Base-by-base conservation (phyloP, 2,888 invertebrate species). In the Polymixis flavicincta region DNA sequence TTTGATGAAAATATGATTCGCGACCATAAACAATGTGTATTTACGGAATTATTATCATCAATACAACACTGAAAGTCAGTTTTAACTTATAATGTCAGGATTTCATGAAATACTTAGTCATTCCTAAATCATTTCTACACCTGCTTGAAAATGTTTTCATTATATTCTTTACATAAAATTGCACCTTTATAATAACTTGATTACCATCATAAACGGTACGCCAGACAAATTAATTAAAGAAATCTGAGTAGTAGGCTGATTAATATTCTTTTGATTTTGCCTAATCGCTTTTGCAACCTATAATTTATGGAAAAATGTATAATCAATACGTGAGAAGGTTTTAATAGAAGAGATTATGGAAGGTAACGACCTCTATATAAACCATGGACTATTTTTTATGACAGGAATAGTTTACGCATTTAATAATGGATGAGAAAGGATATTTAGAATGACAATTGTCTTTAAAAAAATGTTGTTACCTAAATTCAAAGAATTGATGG, bases 211-310 rank as follows among this genome's bases (percentile, higher is more conserved):
- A 42, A 50, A 66, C 7, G 8, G 28, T 14, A 22, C 4, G 17
- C 28, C 3, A 25, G n/a, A 54, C 7, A 71, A 61, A 61, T 68
- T 69, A 71, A 84, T 69, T 50, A 50, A 61, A 45, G 0, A 60
- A 79, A 80, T 74, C 14, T 57, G 45, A 76, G 54, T 66, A 71
- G 42, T 48, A 61, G 54, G 71, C 71, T 45, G 37, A 65, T 72
- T 54, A 70, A 79, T 67, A 72, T 72, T 80, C 55, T 63, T 76
- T 80, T 84, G 63, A 70, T 72, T 66, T 54, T 13, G 37, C 28
- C 66, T 80, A 75, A 76, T 82, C 63, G 81, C 76, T 80, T 77
- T 85, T 65, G 70, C 71, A 77, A 83, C 70, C 11, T 68, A 59
- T 83, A 75, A 85, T 74, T 77, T 77, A 74, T 71, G 61, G 22